Evolutionary conservation across 2,113 vertebrate genomes (phyloP).

Genomic region (Tyto alba): DNA sequence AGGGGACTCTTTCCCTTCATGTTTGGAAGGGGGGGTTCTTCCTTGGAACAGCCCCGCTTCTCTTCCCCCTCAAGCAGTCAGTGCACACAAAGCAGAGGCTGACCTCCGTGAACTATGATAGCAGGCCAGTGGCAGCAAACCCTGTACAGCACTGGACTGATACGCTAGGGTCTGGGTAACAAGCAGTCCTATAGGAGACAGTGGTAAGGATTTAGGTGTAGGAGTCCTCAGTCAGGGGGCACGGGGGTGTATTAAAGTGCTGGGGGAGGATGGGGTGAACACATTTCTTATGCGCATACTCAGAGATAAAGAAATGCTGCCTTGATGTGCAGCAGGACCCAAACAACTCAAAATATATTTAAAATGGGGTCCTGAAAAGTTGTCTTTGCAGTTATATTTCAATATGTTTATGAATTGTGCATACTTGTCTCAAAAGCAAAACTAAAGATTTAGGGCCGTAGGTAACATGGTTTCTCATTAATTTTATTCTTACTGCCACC

Average conservation of each 20-base stretch:
- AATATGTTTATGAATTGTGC: not conserved
- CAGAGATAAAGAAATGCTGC: not conserved
- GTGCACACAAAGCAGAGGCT: not conserved
- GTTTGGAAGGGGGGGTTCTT: not conserved
- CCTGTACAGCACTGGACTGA: not conserved
- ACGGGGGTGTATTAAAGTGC: not conserved
- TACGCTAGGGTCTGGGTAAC: not conserved
- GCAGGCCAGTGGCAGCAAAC: not conserved
- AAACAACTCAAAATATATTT: not conserved
- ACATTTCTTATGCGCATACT: accelerated
- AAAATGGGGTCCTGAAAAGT: not conserved
- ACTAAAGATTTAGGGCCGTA: not conserved
- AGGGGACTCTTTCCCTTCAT: not conserved
- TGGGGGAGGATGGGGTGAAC: not conserved
- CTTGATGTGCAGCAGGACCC: not conserved
- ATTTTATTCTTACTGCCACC: constrained; percentile 7
- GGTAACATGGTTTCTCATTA: not conserved
- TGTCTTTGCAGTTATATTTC: not conserved
- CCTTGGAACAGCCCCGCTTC: not conserved
- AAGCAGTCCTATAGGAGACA: not conserved
- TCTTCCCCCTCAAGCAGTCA: not conserved
- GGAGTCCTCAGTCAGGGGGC: not conserved
- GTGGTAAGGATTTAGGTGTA: not conserved
- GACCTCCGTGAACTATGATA: accelerated
- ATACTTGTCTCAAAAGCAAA: not conserved